Evolutionary conservation across 2,113 vertebrate genomes (phyloP), one percentile per base, ranked within the genome.

Genomic region (Mustelus asterias): DNA sequence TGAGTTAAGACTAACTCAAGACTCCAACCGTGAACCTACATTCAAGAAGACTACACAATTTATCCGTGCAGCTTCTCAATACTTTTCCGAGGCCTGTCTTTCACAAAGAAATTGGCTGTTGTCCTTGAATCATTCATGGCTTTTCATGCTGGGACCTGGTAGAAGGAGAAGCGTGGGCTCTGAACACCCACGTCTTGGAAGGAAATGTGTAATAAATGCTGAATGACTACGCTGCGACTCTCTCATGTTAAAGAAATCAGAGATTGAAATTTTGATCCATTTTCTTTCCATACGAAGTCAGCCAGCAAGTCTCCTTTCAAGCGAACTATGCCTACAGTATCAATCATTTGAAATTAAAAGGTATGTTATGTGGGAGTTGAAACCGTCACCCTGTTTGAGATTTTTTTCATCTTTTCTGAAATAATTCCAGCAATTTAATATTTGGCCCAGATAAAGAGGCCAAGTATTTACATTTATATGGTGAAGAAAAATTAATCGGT

Each of bases 401-500:
- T 33, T 65, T 54, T 54, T 65, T 65, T 93, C 60, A 65, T 65
- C 33, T 93, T 65, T 65, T 37, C 58, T 67, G 58, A 92, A 92
- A 14, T 65, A 65, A n/a, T 37, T 63, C 29, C 14, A 65, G 14
- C 26, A 65, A 18, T 92, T 92, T 92, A n/a, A 72, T 60, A n/a
- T n/a, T 92, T 92, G 33, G 33, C 89, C 33, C 89, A 37, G 89
- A 92, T 93, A 93, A 93, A 93, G 26, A n/a, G 20, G 60, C 60
- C 89, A 93, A 18, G 4, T 93, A 93, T 93, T 93, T 93, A 65
- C 58, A 93, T 90, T 90, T n/a, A 90, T 63, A 18, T 18, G 58
- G 58, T 90, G 88, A 60, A 90, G 80, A 90, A 63, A 90, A 63
- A n/a, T 90, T 63, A 90, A 90, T 90, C 14, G 11, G 88, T 90